A percentile compares a stretch with the other conserved stretches of the same genome.
phyloP scores from a whole-genome alignment of 1,140 invertebrate species.

The Nomia melanderi region DNA sequence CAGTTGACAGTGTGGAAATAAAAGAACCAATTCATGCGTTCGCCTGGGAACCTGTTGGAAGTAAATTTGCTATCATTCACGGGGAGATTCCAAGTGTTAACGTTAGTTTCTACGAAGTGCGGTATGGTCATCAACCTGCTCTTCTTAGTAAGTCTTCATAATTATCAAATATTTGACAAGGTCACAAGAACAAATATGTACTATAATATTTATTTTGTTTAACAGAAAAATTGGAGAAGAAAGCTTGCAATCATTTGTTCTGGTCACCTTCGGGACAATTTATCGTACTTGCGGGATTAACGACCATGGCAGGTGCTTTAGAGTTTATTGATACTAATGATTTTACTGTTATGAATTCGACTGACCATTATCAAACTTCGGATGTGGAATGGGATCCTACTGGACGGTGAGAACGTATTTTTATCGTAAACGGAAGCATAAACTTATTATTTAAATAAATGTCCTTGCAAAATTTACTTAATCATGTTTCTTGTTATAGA shows the following conservation, averaged over 20 bases:
- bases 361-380: conserved; percentile 96
- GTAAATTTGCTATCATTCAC: conserved; percentile 97
- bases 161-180: conserved; percentile 6
- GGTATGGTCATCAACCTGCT: conserved; percentile 91
- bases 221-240: conserved; percentile 93
- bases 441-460: no score
- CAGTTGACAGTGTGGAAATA: conserved; percentile 98
- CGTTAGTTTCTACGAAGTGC: conserved; percentile 97
- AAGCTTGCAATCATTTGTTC: conserved; percentile 95
- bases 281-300: conserved; percentile 93
- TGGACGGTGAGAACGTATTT: conserved; percentile 83
- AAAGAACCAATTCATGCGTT: conserved; percentile 97
- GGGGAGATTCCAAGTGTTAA: conserved; percentile 93
- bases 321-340: conserved; percentile 98
- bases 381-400: conserved; percentile 99
- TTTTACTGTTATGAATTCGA: conserved; percentile 95
- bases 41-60: conserved; percentile 98
- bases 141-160: conserved; percentile 88
- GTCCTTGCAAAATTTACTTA: background rate
- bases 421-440: no score
- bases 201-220: conserved; percentile 52
- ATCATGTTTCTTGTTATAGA: conserved; percentile 55
- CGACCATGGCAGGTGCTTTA: conserved; percentile 92
- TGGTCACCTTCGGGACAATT: conserved; percentile 98
- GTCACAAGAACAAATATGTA: background rate